Percentiles rank a stretch among this genome's conserved stretches.
Evolutionary conservation across 2,888 invertebrate species (phyloP).

Genomic region (Anticlea derivata): DNA sequence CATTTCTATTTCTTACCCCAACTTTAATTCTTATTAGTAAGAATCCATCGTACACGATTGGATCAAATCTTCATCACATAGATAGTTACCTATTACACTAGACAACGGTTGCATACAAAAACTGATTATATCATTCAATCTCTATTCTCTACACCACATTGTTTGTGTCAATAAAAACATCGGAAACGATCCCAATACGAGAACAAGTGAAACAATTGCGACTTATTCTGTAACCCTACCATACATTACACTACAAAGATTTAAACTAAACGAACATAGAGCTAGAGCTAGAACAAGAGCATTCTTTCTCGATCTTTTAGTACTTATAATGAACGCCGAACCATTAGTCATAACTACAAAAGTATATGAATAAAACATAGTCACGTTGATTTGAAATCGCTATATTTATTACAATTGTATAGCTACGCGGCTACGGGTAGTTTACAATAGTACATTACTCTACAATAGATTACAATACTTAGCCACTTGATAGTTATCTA

Average conservation of each 20-base stretch:
- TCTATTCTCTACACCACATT: slow-evolving; percentile 28
- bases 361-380: too few species aligned
- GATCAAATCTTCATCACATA: slow-evolving; percentile 23
- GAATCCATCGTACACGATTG: slow-evolving; percentile 19
- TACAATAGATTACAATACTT: slow-evolving; percentile 49
- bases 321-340: too few species aligned
- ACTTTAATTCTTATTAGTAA: background rate
- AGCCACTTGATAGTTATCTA: slow-evolving; percentile 39
- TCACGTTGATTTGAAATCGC: too few species aligned
- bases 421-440: too few species aligned
- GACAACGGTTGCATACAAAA: slow-evolving; percentile 34
- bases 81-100: too few species aligned
- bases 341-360: too few species aligned
- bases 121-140: slow-evolving; percentile 30
- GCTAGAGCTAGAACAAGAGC: too few species aligned
- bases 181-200: slow-evolving; percentile 29
- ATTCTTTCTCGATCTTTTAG: too few species aligned
- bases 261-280: too few species aligned
- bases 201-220: background rate
- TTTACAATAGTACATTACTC: background rate
- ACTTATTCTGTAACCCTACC: background rate
- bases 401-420: too few species aligned
- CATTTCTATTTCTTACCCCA: too few species aligned
- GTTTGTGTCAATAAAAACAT: slow-evolving; percentile 30
- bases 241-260: too few species aligned